Conservation (phyloP, 2,888 invertebrate genomes). For the Tinea trinotella region DNA sequence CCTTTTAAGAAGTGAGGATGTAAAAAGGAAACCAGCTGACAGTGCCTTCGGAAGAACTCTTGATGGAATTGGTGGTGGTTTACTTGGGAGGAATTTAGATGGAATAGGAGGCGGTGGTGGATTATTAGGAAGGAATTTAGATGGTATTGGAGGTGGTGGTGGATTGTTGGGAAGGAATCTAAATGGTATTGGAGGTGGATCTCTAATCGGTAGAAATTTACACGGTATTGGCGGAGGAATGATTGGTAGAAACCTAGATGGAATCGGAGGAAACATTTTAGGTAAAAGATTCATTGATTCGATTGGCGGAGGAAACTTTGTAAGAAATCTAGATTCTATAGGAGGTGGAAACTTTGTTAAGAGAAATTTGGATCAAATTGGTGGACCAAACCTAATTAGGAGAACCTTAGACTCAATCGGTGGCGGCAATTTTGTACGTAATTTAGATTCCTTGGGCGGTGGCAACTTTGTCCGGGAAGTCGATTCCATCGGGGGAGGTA, state of each 20-base stretch:
- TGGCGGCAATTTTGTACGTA: slow-evolving; percentile 56
- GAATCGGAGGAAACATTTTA: slow-evolving; percentile 30
- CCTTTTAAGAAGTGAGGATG: background rate
- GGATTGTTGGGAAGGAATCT: slow-evolving; percentile 29
- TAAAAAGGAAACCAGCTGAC: background rate
- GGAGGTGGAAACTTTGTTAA: slow-evolving; percentile 57
- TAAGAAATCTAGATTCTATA: slow-evolving; percentile 52
- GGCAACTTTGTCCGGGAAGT: slow-evolving; percentile 56
- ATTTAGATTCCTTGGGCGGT: slow-evolving; percentile 64
- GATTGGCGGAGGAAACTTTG: slow-evolving; percentile 52
- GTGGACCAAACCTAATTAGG: slow-evolving; percentile 55
- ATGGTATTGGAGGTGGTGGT: slow-evolving; percentile 27
- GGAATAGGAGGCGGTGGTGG: slow-evolving; percentile 15
- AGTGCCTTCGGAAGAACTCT: slow-evolving; percentile 12
- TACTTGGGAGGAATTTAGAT: slow-evolving; percentile 17
- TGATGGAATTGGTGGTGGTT: background rate
- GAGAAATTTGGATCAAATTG: slow-evolving; percentile 54
- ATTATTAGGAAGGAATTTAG: slow-evolving; percentile 19
- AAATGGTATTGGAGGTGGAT: slow-evolving; percentile 29
- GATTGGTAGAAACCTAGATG: slow-evolving; percentile 23
- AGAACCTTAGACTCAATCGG: slow-evolving; percentile 56
- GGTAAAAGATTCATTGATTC: slow-evolving; percentile 45
- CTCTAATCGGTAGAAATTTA: slow-evolving; percentile 25
- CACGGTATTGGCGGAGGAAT: slow-evolving; percentile 21
- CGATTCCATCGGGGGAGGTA: slow-evolving; percentile 51